A percentile compares a stretch with the other conserved stretches of the same genome.
These are phyloP conservation scores for Sardina pilchardus DNA, from an alignment of 2,113 vertebrate species.

Conservation along the genomic window DNA sequence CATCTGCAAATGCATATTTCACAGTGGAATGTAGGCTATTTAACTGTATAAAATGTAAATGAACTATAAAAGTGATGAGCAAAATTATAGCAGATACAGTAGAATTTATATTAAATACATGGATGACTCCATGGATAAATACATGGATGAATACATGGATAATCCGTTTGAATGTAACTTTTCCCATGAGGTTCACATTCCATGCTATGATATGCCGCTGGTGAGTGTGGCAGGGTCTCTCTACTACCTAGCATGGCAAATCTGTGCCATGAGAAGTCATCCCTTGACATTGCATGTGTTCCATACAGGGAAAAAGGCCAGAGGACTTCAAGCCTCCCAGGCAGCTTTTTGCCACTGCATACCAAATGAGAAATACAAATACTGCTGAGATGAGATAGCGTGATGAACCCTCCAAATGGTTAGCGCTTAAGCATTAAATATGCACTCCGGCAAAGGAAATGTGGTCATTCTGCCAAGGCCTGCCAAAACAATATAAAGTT, in stretches of 20 bases:
- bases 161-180: too few relatives aligned
- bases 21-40: too few relatives aligned
- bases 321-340: neutral
- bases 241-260: neutral
- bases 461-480: conserved; percentile 53
- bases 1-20: too few relatives aligned
- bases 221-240: neutral
- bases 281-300: conserved; percentile 28
- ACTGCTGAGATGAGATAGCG: conserved; percentile 51
- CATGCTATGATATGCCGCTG: neutral
- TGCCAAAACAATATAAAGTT: conserved; percentile 57
- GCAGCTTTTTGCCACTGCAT: neutral
- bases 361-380: conserved; percentile 20
- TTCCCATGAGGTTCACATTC: too few relatives aligned
- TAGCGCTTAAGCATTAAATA: conserved; percentile 64
- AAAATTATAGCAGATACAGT: too few relatives aligned
- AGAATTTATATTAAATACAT: too few relatives aligned
- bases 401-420: conserved; percentile 61
- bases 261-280: neutral
- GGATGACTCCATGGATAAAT: too few relatives aligned
- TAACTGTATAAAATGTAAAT: too few relatives aligned
- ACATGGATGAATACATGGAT: too few relatives aligned
- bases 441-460: conserved; percentile 61
- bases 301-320: neutral
- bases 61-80: too few relatives aligned